These are phyloP conservation scores for Chrysolina americana DNA, from an alignment of 2,888 invertebrate species.

Conservation along the genomic window DNA sequence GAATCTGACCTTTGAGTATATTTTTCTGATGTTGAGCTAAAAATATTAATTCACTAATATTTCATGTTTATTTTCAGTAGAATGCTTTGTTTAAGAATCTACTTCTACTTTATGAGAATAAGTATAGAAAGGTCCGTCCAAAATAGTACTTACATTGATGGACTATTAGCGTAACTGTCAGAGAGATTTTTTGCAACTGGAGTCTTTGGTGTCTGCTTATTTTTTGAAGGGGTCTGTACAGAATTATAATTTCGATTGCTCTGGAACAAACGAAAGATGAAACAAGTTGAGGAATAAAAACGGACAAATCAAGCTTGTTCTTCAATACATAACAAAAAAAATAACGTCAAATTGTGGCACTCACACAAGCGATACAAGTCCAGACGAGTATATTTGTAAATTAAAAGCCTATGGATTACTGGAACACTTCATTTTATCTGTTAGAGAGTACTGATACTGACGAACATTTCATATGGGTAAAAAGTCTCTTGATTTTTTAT, in stretches of 20 bases:
- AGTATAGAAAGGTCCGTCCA: background rate
- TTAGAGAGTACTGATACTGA: no score
- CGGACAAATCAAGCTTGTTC: no score
- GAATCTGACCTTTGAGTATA: slow-evolving; percentile 47
- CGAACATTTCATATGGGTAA: no score
- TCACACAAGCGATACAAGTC: background rate
- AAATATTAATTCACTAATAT: slow-evolving; percentile 1
- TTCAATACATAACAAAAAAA: background rate
- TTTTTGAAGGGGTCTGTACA: slow-evolving; percentile 25
- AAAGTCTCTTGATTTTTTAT: no score
- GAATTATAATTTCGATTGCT: slow-evolving; percentile 29
- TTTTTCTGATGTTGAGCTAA: slow-evolving; percentile 42
- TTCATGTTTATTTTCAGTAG: no score
- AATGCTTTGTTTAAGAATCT: no score
- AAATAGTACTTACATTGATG: slow-evolving; percentile 32
- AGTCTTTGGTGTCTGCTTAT: slow-evolving; percentile 21
- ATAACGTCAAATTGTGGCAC: slow-evolving; percentile 12
- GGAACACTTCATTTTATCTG: no score
- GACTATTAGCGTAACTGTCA: slow-evolving; percentile 27
- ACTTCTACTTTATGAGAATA: no score
- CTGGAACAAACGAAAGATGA: slow-evolving; percentile 34
- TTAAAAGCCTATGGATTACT: no score
- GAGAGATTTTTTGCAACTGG: slow-evolving; percentile 21
- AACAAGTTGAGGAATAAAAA: background rate
- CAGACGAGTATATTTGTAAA: no score